Conservation (phyloP, 1,140 invertebrate species). For the Battus philenor region DNA sequence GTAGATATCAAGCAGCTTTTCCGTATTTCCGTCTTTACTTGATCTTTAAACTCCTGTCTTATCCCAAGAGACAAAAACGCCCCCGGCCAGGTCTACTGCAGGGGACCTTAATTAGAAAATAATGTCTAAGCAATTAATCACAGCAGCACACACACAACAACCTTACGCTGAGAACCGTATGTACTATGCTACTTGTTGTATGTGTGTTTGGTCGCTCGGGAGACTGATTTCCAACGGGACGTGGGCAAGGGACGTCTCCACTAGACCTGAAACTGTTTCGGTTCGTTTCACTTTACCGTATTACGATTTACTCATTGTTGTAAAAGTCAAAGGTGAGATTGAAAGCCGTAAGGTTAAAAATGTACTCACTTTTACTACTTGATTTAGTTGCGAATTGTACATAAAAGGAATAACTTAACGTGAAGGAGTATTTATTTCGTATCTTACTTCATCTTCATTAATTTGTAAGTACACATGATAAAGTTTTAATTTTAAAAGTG, state of each 20-base stretch:
- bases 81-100: slow-evolving; percentile 34
- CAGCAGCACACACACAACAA: slow-evolving; percentile 40
- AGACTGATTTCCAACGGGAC: slow-evolving; percentile 59
- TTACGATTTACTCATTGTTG: slow-evolving; percentile 48
- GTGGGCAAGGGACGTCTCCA: slow-evolving; percentile 39
- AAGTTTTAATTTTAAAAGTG: no score
- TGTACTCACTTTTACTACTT: no score
- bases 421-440: no score
- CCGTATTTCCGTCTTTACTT: slow-evolving; percentile 31
- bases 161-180: slow-evolving; percentile 11
- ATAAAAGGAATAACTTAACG: no score
- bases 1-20: slow-evolving; percentile 32
- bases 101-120: slow-evolving; percentile 71
- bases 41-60: slow-evolving; percentile 8
- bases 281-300: slow-evolving; percentile 54
- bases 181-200: slow-evolving; percentile 9
- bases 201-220: slow-evolving; percentile 23
- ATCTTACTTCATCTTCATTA: no score
- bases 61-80: slow-evolving; percentile 26
- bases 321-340: slow-evolving; percentile 45
- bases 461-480: no score
- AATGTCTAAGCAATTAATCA: slow-evolving; percentile 70
- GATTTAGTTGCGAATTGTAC: no score
- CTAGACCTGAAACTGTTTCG: slow-evolving; percentile 55
- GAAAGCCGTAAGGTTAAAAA: slow-evolving; percentile 3